phyloP scores from a whole-genome alignment of 2,113 vertebrate genomes.

The Clinocottus analis region DNA sequence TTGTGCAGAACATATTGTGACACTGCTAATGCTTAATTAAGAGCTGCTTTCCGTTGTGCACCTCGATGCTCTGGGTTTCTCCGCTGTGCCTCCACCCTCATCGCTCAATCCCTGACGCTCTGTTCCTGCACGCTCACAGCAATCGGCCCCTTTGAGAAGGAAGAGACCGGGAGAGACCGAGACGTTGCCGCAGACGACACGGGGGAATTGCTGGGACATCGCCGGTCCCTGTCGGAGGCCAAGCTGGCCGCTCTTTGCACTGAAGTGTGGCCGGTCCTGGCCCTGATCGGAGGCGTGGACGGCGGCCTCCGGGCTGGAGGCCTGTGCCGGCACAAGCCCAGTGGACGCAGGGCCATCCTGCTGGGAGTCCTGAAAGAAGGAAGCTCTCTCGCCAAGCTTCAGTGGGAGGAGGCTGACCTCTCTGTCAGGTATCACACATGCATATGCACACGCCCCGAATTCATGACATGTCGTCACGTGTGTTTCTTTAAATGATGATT shows the following conservation, averaged over 20 bases:
- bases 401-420: slow-evolving; percentile 86
- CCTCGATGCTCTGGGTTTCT: not conserved
- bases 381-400: slow-evolving; percentile 83
- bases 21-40: not conserved
- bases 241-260: slow-evolving; percentile 81
- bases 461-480: slow-evolving; percentile 2
- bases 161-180: slow-evolving; percentile 46
- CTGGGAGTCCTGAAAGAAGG: slow-evolving; percentile 85
- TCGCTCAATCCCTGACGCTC: too few relatives aligned
- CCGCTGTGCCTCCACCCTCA: not conserved
- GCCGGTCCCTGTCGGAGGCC: slow-evolving; percentile 75
- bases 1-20: not conserved
- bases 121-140: too few relatives aligned
- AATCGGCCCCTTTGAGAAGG: slow-evolving; percentile 51
- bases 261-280: slow-evolving; percentile 86
- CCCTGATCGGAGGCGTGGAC: slow-evolving; percentile 85
- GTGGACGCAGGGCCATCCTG: slow-evolving; percentile 81
- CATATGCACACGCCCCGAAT: not conserved
- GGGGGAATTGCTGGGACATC: slow-evolving; percentile 52
- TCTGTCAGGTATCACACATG: slow-evolving; percentile 81
- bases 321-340: slow-evolving; percentile 81
- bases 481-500: slow-evolving; percentile 14
- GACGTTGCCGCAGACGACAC: slow-evolving; percentile 36
- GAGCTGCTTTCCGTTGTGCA: too few relatives aligned
- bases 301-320: slow-evolving; percentile 84